phyloP scores from a whole-genome alignment of 2,888 invertebrate species.

The Aquatica leii region DNA sequence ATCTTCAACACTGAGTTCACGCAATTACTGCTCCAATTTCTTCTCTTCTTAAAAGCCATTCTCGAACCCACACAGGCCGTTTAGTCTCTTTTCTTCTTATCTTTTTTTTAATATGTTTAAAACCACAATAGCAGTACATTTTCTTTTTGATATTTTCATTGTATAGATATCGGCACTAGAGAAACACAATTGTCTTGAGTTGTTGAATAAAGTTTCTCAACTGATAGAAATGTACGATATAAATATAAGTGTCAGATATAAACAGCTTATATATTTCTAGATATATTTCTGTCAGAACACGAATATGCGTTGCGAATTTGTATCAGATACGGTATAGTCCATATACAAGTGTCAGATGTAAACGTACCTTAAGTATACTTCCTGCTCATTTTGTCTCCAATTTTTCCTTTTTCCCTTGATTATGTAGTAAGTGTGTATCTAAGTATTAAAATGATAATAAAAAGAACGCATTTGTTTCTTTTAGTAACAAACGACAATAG shows the following conservation, averaged over 20 bases:
- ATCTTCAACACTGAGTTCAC: conserved; percentile 6
- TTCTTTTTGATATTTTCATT: not conserved
- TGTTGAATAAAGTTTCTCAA: no score
- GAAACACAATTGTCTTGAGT: no score
- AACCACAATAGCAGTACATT: not conserved
- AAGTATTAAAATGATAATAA: no score
- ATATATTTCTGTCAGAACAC: not conserved
- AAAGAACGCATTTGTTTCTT: no score
- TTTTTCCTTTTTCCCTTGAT: no score
- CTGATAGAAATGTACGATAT: not conserved
- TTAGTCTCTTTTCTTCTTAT: conserved; percentile 1
- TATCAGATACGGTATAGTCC: not conserved
- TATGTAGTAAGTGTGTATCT: no score
- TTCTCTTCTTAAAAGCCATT: conserved; percentile 7
- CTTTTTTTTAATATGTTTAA: not conserved
- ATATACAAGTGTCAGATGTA: not conserved
- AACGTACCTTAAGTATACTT: not conserved
- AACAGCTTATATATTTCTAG: not conserved
- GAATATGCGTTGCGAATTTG: not conserved
- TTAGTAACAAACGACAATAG: no score
- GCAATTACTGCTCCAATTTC: not conserved
- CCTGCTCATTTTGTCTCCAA: no score
- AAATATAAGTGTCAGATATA: not conserved
- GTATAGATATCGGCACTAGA: not conserved
- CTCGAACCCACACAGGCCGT: conserved; percentile 6